Evolutionary conservation across 2,888 invertebrate genomes (phyloP).

Genomic region (Xanthia icteritia): DNA sequence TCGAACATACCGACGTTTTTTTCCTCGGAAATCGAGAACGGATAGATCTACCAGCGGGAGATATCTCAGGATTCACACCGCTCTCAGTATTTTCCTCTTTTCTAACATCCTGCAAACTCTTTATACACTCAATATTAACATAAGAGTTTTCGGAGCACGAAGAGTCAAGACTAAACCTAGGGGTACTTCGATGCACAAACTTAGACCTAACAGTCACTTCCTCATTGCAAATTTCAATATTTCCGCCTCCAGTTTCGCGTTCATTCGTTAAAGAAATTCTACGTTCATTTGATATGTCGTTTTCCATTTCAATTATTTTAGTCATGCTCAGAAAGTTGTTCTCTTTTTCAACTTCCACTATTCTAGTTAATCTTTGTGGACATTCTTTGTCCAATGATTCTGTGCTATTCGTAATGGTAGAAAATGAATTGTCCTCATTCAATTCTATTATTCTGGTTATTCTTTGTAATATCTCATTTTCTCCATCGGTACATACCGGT

Average conservation of each 20-base stretch:
- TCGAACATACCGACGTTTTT: conserved; percentile 89
- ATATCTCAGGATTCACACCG: conserved; percentile 78
- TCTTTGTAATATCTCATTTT: conserved; percentile 82
- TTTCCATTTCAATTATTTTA: conserved; percentile 89
- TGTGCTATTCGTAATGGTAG: conserved; percentile 79
- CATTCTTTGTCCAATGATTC: conserved; percentile 79
- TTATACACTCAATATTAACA: conserved; percentile 89
- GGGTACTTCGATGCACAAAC: conserved; percentile 83
- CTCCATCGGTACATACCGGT: conserved; percentile 76
- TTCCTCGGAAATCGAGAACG: conserved; percentile 87
- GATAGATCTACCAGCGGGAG: conserved; percentile 81
- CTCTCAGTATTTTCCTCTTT: conserved; percentile 83
- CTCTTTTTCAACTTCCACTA: conserved; percentile 85
- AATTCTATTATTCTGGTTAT: conserved; percentile 86
- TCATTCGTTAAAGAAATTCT: conserved; percentile 88
- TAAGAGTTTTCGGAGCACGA: conserved; percentile 91
- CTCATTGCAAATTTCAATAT: conserved; percentile 79
- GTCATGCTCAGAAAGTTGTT: conserved; percentile 87
- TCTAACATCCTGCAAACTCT: conserved; percentile 89
- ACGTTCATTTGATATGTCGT: conserved; percentile 88
- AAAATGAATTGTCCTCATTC: conserved; percentile 85
- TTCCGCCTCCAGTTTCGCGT: conserved; percentile 87
- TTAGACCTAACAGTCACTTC: conserved; percentile 84
- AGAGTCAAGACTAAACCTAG: conserved; percentile 89
- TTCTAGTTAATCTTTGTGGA: conserved; percentile 82